Evolutionary conservation across 2,113 vertebrate species (phyloP), one percentile per base, ranked within the genome.

Genomic region (Carassius carassius): DNA sequence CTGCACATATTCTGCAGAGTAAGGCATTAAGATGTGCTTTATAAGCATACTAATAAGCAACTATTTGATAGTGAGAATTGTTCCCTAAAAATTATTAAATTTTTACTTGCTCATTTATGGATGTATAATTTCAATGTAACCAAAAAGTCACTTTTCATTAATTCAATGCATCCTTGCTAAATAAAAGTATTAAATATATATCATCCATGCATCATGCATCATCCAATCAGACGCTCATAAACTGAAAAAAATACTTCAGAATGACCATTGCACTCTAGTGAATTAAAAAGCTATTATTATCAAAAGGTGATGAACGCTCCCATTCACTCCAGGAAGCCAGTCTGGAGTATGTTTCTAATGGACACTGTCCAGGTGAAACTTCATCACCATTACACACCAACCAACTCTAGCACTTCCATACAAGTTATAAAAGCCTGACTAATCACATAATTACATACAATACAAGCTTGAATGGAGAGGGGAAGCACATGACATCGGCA

Each of bases 401-500:
- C 44, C 82, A 78, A 49, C 81, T 44, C 37, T 37, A n/a, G 78
- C 76, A 32, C 65, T 83, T 82, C 78, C 54, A 85, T 85, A 75
- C 72, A 67, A 86, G 84, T 89, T 87, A 85, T 37, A 56, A 79
- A 75, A 81, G 81, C 83, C 87, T 72, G 74, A 65, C 85, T 91
- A 90, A 90, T 89, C 88, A 83, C 84, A 86, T 82, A 85, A 88
- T 84, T 90, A 89, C 63, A 89, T 17, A 78, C 76, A 70, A 85
- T 86, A 87, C 72, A 89, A 84, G 86, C 49, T 75, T 74, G 83
- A 87, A 69, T 88, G 70, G 85, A 81, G 73, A 47, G 73, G 81
- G 82, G 74, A 69, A 60, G 60, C 69, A 86, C 82, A 79, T 81
- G 85, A 89, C 88, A 88, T 88, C 87, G 76, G 62, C 78, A 74